Evolutionary conservation across 2,888 invertebrate genomes (phyloP).

Genomic region (Trissoscelio sp.): DNA sequence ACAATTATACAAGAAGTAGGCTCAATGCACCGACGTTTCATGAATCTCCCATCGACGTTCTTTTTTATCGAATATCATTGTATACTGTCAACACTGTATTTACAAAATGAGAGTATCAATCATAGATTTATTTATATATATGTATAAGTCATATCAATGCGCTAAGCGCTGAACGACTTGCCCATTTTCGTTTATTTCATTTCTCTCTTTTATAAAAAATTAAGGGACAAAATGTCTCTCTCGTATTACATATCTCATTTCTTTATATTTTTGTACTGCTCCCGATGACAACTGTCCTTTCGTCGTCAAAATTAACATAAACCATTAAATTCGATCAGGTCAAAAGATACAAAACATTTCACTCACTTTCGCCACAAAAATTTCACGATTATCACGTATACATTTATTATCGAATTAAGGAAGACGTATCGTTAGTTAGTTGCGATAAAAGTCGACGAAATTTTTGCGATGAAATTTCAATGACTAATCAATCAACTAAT

Average conservation of each 20-base stretch:
- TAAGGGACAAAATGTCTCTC: constrained; percentile 79
- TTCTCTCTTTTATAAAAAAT: constrained; percentile 76
- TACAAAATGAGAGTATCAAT: constrained; percentile 57
- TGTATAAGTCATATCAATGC: constrained; percentile 10
- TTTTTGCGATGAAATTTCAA: constrained; percentile 21
- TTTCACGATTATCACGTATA: constrained; percentile 36
- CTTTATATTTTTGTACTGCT: constrained; percentile 79
- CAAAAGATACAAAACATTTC: not conserved
- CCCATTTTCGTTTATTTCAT: constrained; percentile 9
- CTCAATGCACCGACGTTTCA: constrained; percentile 70
- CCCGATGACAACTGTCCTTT: constrained; percentile 66
- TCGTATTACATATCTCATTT: constrained; percentile 72
- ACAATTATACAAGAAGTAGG: constrained; percentile 75
- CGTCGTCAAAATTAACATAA: constrained; percentile 28
- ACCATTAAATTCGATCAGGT: not conserved
- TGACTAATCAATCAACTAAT: constrained; percentile 10
- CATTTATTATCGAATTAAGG: constrained; percentile 60
- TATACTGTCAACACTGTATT: constrained; percentile 56
- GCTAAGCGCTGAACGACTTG: constrained; percentile 33
- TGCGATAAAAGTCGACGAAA: constrained; percentile 31
- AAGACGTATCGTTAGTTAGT: constrained; percentile 59
- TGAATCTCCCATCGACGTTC: constrained; percentile 14
- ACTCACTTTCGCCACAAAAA: constrained; percentile 21
- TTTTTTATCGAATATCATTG: constrained; percentile 43
- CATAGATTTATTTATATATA: constrained; percentile 9